Evolutionary conservation across 2,888 invertebrate species (phyloP).

Genomic region (Crematogaster levior): DNA sequence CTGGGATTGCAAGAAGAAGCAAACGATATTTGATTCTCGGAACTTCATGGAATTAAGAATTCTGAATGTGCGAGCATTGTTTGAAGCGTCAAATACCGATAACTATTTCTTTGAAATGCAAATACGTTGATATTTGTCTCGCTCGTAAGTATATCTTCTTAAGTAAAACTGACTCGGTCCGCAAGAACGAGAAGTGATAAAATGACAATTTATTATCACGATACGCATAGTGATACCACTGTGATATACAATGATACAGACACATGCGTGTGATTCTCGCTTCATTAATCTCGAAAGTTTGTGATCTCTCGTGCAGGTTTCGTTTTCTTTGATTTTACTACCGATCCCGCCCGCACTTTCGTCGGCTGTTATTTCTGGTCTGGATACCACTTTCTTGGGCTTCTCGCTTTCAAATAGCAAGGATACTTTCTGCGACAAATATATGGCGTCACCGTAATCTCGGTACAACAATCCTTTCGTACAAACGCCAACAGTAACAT

Average conservation of each 20-base stretch:
- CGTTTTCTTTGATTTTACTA: neutral
- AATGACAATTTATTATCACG: neutral
- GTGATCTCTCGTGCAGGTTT: neutral
- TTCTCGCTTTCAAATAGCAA: slow-evolving; percentile 14
- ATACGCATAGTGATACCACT: neutral
- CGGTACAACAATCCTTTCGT: neutral
- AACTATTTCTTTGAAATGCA: too few relatives aligned
- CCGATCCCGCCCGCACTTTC: slow-evolving; percentile 21
- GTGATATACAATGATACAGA: neutral
- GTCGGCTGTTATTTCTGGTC: neutral
- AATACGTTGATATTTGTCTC: too few relatives aligned
- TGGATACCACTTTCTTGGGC: neutral
- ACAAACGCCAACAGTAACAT: too few relatives aligned
- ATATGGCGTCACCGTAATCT: neutral
- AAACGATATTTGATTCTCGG: too few relatives aligned
- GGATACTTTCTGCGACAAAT: neutral
- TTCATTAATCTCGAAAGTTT: neutral
- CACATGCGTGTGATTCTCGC: neutral
- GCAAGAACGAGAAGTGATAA: neutral
- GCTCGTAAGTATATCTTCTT: too few relatives aligned
- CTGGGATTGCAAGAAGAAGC: too few relatives aligned
- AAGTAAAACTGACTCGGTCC: neutral
- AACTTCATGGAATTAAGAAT: too few relatives aligned
- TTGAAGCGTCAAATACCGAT: too few relatives aligned
- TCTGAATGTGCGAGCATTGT: too few relatives aligned